These are phyloP conservation scores for Paramisgurnus dabryanus DNA, from an alignment of 2,113 vertebrate genomes.

Conservation along the genomic window DNA sequence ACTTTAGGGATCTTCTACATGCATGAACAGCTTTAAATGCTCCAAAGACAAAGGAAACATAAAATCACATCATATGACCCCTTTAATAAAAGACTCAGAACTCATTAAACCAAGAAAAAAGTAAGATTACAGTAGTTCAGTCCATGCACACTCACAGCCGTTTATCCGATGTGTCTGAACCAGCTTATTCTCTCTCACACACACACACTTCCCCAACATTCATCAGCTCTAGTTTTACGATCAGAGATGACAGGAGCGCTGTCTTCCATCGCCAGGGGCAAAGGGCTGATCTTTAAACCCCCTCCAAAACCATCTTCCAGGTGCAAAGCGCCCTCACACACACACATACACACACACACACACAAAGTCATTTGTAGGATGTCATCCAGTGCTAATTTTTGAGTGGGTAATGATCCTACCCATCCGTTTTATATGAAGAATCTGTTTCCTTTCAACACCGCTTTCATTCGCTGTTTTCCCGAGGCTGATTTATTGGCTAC, in stretches of 20 bases:
- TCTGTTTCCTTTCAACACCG: conserved; percentile 44
- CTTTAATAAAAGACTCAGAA: neutral
- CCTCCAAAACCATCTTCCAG: conserved; percentile 68
- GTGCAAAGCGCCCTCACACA: conserved; percentile 59
- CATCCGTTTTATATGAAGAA: conserved; percentile 44
- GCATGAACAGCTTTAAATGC: no score
- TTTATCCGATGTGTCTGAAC: neutral
- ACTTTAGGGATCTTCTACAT: no score
- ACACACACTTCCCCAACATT: conserved; percentile 11
- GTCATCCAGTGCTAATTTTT: conserved; percentile 67
- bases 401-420: conserved; percentile 50
- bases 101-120: neutral
- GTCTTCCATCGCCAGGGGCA: conserved; percentile 61
- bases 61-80: no score
- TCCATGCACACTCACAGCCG: neutral
- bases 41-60: no score
- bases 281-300: conserved; percentile 49
- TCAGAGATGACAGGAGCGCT: conserved; percentile 64
- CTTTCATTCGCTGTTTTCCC: conserved; percentile 7
- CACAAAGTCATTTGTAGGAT: conserved; percentile 67
- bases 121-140: neutral
- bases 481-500: conserved; percentile 48
- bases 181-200: conserved; percentile 11
- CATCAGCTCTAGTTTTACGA: conserved; percentile 40
- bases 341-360: conserved; percentile 28